Conservation (phyloP, 2,888 invertebrate species). For the Brachypterus glaber region DNA sequence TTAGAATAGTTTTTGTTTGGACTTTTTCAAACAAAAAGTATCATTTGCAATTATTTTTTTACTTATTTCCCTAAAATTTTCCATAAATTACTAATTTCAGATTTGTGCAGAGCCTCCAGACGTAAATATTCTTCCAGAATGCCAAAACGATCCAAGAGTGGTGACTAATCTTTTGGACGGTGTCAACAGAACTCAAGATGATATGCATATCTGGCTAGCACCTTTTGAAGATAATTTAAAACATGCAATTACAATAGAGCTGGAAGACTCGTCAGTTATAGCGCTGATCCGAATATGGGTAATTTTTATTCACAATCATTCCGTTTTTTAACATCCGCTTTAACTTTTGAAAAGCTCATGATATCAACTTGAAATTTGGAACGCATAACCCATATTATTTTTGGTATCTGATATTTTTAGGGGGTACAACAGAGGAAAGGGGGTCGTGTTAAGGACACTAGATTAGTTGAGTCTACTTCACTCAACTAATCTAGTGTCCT, state of each 20-base stretch:
- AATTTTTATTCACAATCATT: constrained; percentile 4
- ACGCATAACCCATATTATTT: no score
- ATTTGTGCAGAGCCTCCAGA: constrained; percentile 48
- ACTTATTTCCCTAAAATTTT: background rate
- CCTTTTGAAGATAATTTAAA: constrained; percentile 52
- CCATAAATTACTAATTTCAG: constrained; percentile 29
- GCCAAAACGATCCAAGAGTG: constrained; percentile 52
- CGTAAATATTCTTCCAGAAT: constrained; percentile 57
- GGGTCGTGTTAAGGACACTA: no score
- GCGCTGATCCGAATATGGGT: constrained; percentile 38
- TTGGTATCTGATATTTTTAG: no score
- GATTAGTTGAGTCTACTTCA: no score
- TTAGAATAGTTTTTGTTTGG: background rate
- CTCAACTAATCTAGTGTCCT: no score
- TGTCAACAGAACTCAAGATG: constrained; percentile 64
- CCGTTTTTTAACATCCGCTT: background rate
- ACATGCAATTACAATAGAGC: constrained; percentile 51
- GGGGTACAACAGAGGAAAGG: no score
- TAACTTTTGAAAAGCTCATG: no score
- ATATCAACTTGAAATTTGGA: no score
- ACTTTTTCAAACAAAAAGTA: background rate
- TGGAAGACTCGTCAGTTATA: constrained; percentile 39
- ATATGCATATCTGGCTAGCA: constrained; percentile 67
- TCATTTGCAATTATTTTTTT: background rate
- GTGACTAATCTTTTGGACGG: constrained; percentile 60